Evolutionary conservation across 2,888 invertebrate species (phyloP).

Genomic region (Bembecia ichneumoniformis): DNA sequence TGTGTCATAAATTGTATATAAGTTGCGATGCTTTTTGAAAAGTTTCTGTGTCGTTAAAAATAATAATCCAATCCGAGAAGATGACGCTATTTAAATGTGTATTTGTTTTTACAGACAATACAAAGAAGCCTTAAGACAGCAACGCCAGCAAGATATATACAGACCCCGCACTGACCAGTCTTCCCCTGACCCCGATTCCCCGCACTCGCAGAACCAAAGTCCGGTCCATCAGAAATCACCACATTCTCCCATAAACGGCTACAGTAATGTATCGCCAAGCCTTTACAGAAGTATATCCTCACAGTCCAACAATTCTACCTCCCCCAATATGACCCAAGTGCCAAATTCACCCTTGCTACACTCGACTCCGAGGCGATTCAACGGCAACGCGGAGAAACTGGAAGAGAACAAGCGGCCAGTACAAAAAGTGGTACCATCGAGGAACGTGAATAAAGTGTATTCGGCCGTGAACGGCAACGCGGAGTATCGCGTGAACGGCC

Average conservation of each 20-base stretch:
- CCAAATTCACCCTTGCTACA: conserved; percentile 63
- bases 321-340: conserved; percentile 45
- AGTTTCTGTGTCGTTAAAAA: no score
- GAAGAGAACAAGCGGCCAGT: conserved; percentile 78
- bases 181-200: conserved; percentile 69
- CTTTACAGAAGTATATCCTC: conserved; percentile 48
- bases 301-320: conserved; percentile 33
- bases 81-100: no score
- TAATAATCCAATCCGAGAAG: no score
- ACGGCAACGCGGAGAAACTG: conserved; percentile 46
- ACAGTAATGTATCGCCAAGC: conserved; percentile 71
- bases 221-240: conserved; percentile 46
- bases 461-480: conserved; percentile 63
- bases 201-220: conserved; percentile 68
- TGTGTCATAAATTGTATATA: no score
- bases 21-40: no score
- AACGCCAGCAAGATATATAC: conserved; percentile 86
- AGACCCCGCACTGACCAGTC: conserved; percentile 75
- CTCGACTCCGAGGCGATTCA: conserved; percentile 63
- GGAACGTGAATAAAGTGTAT: conserved; percentile 72
- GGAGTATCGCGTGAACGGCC: conserved; percentile 46
- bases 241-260: conserved; percentile 66
- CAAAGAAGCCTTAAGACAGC: conserved; percentile 90
- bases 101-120: conserved; percentile 77
- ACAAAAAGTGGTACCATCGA: conserved; percentile 85